Evolutionary conservation across 2,113 vertebrate species (phyloP).

Genomic region (Sinocyclocheilus grahami): DNA sequence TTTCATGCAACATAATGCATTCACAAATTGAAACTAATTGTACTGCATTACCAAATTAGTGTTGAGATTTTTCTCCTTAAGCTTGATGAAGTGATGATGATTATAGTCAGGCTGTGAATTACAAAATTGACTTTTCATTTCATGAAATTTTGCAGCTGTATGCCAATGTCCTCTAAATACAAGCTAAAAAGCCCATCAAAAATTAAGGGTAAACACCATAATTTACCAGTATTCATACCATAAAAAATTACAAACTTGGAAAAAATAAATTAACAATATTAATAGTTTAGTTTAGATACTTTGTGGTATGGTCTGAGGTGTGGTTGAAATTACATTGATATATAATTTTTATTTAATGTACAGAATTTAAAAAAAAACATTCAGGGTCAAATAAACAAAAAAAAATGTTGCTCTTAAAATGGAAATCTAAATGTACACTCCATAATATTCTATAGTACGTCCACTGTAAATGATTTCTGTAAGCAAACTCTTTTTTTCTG

Average conservation of each 20-base stretch:
- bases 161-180: neutral
- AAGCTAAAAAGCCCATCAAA: neutral
- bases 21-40: neutral
- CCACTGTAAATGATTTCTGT: neutral
- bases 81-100: neutral
- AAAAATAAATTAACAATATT: too few relatives aligned
- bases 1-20: neutral
- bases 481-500: neutral
- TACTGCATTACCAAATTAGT: neutral
- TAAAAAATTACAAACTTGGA: neutral
- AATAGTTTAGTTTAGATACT: neutral
- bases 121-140: neutral
- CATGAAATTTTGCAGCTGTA: neutral
- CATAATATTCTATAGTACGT: too few relatives aligned
- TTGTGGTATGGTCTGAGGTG: neutral
- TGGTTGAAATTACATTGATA: neutral
- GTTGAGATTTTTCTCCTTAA: neutral
- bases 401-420: too few relatives aligned
- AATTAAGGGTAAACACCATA: neutral
- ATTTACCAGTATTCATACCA: neutral
- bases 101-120: neutral
- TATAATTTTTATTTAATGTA: neutral
- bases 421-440: neutral
- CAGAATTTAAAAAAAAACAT: neutral
- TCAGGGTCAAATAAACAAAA: neutral